Percentiles rank a stretch among this genome's conserved stretches.
Evolutionary conservation across 1,140 invertebrate species (phyloP).

Genomic region (Colletes gigas): DNA sequence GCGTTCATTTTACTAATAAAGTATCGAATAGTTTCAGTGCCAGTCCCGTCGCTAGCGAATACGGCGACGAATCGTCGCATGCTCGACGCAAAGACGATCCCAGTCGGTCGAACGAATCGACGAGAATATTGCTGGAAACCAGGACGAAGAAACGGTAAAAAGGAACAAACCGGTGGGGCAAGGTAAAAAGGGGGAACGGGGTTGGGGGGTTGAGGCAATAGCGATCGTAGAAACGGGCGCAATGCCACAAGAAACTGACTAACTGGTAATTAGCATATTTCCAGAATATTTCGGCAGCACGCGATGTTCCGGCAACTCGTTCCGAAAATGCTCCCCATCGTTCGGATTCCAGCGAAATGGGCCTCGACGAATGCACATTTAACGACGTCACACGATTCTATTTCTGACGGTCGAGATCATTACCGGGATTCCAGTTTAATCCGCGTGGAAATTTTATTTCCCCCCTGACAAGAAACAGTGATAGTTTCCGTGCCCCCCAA

Average conservation of each 20-base stretch:
- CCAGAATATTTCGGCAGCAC: conserved; percentile 69
- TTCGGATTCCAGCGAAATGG: conserved; percentile 54
- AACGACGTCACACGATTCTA: conserved; percentile 14
- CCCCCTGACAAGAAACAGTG: background rate
- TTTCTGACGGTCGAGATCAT: conserved; percentile 21
- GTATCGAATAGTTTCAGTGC: too few relatives aligned
- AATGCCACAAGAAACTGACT: conserved; percentile 67
- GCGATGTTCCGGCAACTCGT: conserved; percentile 65
- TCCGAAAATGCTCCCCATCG: conserved; percentile 42
- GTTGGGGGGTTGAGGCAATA: conserved; percentile 32
- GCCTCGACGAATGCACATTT: conserved; percentile 32
- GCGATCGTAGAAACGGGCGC: conserved; percentile 62
- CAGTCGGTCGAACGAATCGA: conserved; percentile 26
- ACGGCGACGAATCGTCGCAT: conserved; percentile 52
- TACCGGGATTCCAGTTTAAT: background rate
- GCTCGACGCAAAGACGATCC: conserved; percentile 34
- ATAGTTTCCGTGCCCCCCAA: too few relatives aligned
- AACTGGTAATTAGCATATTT: conserved; percentile 72
- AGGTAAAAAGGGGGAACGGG: background rate
- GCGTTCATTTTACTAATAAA: too few relatives aligned
- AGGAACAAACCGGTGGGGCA: conserved; percentile 26
- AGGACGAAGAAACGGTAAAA: conserved; percentile 29
- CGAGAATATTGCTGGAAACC: conserved; percentile 52
- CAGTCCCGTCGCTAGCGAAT: background rate
- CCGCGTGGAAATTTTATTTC: background rate